A percentile compares a stretch with the other conserved stretches of the same genome.
Conservation (phyloP, 2,113 vertebrate genomes). For the Gymnobelideus leadbeateri region DNA sequence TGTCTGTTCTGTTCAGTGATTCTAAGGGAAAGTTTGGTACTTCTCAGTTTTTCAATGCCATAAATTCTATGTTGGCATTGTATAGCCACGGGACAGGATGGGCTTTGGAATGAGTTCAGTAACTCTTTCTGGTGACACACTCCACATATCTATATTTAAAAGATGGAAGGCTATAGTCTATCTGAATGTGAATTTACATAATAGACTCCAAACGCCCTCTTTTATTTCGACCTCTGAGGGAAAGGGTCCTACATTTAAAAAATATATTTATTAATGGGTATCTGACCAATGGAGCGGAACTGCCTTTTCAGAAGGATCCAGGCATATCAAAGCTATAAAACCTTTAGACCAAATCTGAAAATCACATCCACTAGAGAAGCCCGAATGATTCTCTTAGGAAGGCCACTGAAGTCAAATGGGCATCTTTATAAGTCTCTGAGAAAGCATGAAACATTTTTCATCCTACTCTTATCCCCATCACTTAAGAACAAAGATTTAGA, state of each 20-base stretch:
- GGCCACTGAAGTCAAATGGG: background rate
- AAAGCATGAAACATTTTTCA: background rate
- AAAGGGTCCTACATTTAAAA: background rate
- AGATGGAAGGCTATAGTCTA: background rate
- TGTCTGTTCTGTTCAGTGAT: background rate
- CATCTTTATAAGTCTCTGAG: background rate
- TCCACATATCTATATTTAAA: background rate
- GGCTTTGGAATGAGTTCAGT: background rate
- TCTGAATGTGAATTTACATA: constrained; percentile 36
- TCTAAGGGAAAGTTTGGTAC: accelerated
- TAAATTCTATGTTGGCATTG: background rate
- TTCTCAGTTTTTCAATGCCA: background rate
- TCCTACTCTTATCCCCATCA: accelerated
- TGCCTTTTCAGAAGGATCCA: accelerated
- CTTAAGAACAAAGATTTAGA: background rate
- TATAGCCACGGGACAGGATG: background rate
- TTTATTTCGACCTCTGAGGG: constrained; percentile 1
- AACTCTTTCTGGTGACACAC: background rate
- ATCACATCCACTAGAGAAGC: background rate
- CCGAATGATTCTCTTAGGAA: background rate
- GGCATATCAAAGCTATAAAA: constrained; percentile 45
- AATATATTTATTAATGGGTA: constrained; percentile 23
- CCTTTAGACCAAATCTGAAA: constrained; percentile 41
- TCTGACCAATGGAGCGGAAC: constrained; percentile 61
- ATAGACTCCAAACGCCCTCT: background rate